Evolutionary conservation across 1,140 invertebrate genomes (phyloP), one percentile per base, ranked within the genome.

Genomic region (Heliconius nattereri): DNA sequence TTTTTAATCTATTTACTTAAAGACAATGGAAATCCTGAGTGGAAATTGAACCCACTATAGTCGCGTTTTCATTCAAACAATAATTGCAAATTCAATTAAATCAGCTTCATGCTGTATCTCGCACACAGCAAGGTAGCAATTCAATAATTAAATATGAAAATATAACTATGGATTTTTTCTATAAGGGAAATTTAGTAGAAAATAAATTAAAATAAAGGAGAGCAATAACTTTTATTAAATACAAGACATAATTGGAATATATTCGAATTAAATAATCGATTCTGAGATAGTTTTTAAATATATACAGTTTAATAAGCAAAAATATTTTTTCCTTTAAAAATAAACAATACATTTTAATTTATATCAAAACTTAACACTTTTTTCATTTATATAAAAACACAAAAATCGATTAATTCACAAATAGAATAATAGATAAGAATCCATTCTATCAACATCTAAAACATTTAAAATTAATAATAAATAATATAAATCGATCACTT

Each of bases 211-310:
- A 66, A 16, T 16, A 66, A 66, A 66, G 9, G 11, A 13, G 60
- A 13, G n/a, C 23, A 29, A 66, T 26, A 66, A 23, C 54, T 66
- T 66, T 66, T 66, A 66, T 66, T 66, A 29, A 66, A 26, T 66
- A 29, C 60, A 66, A 66, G 60, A 66, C 11, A 66, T 29, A 26
- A 66, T 57, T 26, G 60, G 60, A 66, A 66, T 66, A 66, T 66
- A 66, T 66, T 66, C 60, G 60, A 66, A 66, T 66, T 26, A 66
- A 66, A 66, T n/a, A 26, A 60, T 60, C 57, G 57, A 60, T 60
- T 23, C n/a, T 11, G 20, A 60, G 52, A 54, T 45, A 54, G 2
- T 60, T 26, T 11, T 26, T 23, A n/a, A 60, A 2, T 60, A 23
- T 60, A 26, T 60, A 60, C 57, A 60, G n/a, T 11, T 60, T 26